A percentile compares a stretch with the other conserved stretches of the same genome.
These are phyloP conservation scores for Drosophila anomalata DNA, from an alignment of 2,888 invertebrate genomes.

Conservation along the genomic window DNA sequence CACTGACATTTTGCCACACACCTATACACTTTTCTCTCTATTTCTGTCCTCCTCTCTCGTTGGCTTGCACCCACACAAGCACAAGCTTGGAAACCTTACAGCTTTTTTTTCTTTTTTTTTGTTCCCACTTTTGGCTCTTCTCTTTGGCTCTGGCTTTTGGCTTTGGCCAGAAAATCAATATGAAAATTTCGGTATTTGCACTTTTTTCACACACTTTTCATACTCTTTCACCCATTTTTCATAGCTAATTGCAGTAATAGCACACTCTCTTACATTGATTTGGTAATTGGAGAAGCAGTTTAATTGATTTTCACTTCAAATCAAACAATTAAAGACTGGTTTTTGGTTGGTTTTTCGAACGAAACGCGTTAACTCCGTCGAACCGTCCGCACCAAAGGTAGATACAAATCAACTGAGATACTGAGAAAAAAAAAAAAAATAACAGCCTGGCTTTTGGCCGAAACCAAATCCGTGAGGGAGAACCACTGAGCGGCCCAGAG, in stretches of 20 bases:
- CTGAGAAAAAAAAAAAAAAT: slow-evolving; percentile 50
- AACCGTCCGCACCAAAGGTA: slow-evolving; percentile 81
- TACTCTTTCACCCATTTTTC: slow-evolving; percentile 34
- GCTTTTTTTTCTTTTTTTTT: slow-evolving; percentile 69
- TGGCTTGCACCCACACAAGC: slow-evolving; percentile 36
- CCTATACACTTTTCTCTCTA: slow-evolving; percentile 28
- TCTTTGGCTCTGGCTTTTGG: slow-evolving; percentile 39
- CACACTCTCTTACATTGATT: slow-evolving; percentile 59
- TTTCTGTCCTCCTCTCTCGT: slow-evolving; percentile 22
- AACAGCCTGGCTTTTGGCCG: slow-evolving; percentile 57
- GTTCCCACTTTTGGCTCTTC: slow-evolving; percentile 66
- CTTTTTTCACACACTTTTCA: slow-evolving; percentile 57
- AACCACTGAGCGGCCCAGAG: slow-evolving; percentile 17
- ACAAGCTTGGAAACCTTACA: slow-evolving; percentile 68
- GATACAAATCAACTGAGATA: slow-evolving; percentile 74
- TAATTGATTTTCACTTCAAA: slow-evolving; percentile 44
- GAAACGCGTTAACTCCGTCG: slow-evolving; percentile 70
- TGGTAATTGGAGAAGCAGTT: slow-evolving; percentile 34
- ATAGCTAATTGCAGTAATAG: slow-evolving; percentile 12
- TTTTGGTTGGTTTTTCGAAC: slow-evolving; percentile 52
- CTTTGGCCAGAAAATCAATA: slow-evolving; percentile 68
- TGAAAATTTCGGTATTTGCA: slow-evolving; percentile 59
- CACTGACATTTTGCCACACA: slow-evolving; percentile 63
- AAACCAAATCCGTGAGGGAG: slow-evolving; percentile 22
- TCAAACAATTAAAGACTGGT: slow-evolving; percentile 67